Evolutionary conservation across 2,797 vertebrate species (phyloP).

Genomic region (Enteromius anoplus): DNA sequence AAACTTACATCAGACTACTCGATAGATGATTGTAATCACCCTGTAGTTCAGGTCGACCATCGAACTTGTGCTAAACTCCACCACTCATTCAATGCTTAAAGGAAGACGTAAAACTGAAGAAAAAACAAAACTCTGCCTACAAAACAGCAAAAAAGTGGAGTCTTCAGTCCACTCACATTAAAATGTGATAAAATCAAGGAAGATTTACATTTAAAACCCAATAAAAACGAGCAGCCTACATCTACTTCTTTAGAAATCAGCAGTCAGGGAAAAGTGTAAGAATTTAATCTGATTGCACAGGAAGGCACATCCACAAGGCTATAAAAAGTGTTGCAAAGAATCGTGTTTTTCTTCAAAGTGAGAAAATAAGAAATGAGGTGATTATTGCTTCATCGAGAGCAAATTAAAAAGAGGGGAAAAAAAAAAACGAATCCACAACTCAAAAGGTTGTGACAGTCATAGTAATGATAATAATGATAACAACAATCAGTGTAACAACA

Average conservation of each 20-base stretch:
- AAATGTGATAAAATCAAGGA: conserved; percentile 72
- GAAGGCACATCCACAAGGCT: conserved; percentile 98
- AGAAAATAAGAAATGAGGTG: conserved; percentile 80
- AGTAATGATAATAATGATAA: conserved; percentile 46
- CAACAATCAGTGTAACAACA: conserved; percentile 54
- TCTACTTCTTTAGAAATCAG: conserved; percentile 57
- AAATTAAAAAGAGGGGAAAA: conserved; percentile 63
- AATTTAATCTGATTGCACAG: conserved; percentile 79
- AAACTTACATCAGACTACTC: conserved; percentile 32
- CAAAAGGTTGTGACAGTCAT: conserved; percentile 68
- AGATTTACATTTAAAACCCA: conserved; percentile 74
- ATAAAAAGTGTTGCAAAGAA: conserved; percentile 88
- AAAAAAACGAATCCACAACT: conserved; percentile 69
- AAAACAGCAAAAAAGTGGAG: conserved; percentile 63
- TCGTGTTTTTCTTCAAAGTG: conserved; percentile 80
- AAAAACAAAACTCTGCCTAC: conserved; percentile 53
- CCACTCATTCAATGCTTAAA: conserved; percentile 68
- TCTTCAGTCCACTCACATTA: conserved; percentile 73
- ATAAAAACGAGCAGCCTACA: conserved; percentile 62
- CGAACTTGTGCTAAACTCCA: conserved; percentile 47
- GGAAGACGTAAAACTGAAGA: conserved; percentile 83
- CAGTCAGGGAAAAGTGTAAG: conserved; percentile 81
- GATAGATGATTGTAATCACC: conserved; percentile 34
- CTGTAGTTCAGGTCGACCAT: conserved; percentile 4
- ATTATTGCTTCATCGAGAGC: conserved; percentile 88